Conservation (phyloP, 53 echinoderm and acorn worm genomes). For the Astropecten irregularis region DNA sequence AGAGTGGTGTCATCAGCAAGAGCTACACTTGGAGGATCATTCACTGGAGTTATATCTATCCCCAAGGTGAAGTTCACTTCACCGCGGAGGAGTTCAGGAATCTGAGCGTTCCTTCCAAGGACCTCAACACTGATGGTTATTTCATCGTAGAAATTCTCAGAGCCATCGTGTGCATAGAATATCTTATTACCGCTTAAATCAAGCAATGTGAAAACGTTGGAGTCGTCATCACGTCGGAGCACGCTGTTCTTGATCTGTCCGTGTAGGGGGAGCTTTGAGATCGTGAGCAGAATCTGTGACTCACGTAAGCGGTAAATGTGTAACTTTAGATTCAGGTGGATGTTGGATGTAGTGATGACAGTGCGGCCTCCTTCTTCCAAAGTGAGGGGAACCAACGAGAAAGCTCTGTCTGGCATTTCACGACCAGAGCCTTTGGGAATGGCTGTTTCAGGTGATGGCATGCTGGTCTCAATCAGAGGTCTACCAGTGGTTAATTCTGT, state of each 20-base stretch:
- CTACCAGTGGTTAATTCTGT: constrained; percentile 10
- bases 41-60: constrained; percentile 74
- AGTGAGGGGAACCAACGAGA: constrained; percentile 46
- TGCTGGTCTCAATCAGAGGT: constrained; percentile 26
- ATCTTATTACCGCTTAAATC: constrained; percentile 82
- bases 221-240: constrained; percentile 65
- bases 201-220: constrained; percentile 73
- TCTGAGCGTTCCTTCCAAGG: constrained; percentile 50
- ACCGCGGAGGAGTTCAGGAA: constrained; percentile 59
- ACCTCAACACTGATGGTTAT: constrained; percentile 67
- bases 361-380: constrained; percentile 81
- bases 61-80: constrained; percentile 65
- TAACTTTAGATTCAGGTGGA: constrained; percentile 77
- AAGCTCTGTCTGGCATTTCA: neutral
- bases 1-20: constrained; percentile 80
- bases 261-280: constrained; percentile 60
- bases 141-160: constrained; percentile 84
- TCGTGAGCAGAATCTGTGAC: constrained; percentile 79
- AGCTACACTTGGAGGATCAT: constrained; percentile 82
- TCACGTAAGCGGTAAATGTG: constrained; percentile 62
- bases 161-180: constrained; percentile 86
- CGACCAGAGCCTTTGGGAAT: constrained; percentile 9
- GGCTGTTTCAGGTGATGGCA: constrained; percentile 6
- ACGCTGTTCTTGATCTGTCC: constrained; percentile 79
- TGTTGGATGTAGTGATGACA: constrained; percentile 69